Percentiles rank a stretch among this genome's conserved stretches.
These are phyloP conservation scores for Odontocolon sp. DNA, from an alignment of 2,888 invertebrate species.

Conservation along the genomic window DNA sequence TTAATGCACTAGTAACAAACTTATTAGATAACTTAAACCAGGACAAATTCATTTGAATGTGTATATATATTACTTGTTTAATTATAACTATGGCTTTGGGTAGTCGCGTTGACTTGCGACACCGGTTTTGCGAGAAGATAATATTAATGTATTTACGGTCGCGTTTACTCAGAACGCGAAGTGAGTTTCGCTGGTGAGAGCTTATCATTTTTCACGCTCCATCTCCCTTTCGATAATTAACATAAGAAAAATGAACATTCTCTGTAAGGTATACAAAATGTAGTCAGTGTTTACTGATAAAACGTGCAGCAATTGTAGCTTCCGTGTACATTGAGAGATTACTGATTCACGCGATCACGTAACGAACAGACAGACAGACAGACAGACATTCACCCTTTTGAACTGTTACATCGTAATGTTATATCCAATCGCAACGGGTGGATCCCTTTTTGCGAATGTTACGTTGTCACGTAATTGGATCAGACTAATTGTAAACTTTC, in stretches of 20 bases:
- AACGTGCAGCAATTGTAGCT: background rate
- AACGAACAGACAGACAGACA: too few species aligned
- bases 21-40: conserved; percentile 19
- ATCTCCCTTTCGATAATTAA: conserved; percentile 43
- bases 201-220: background rate
- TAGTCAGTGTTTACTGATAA: background rate
- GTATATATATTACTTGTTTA: conserved; percentile 2
- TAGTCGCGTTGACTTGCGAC: conserved; percentile 17
- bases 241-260: conserved; percentile 36
- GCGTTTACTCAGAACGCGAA: background rate
- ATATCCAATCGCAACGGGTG: background rate
- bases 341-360: conserved; percentile 34
- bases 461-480: conserved; percentile 32
- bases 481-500: conserved; percentile 38
- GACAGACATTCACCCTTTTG: conserved; percentile 33
- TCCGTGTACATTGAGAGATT: background rate
- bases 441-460: background rate
- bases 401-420: conserved; percentile 24
- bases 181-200: conserved; percentile 1
- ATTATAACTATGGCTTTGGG: conserved; percentile 16
- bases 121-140: conserved; percentile 47
- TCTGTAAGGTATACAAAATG: background rate
- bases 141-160: conserved; percentile 43
- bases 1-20: conserved; percentile 7
- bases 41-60: background rate